Evolutionary conservation across 1,140 invertebrate genomes (phyloP).

Genomic region (Chironomus tepperi): DNA sequence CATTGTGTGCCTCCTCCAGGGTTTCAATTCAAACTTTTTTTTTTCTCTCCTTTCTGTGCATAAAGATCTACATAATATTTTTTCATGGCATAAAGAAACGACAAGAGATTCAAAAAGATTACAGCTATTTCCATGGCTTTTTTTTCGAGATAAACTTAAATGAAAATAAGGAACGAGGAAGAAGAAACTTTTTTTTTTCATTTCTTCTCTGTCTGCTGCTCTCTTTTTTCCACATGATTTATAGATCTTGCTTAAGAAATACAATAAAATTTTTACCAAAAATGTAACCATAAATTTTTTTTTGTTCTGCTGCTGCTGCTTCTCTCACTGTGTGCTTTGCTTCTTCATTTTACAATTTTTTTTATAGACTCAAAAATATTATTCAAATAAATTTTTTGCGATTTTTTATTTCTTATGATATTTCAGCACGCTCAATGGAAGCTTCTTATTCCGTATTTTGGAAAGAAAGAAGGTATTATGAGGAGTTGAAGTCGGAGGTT

Average conservation of each 20-base stretch:
- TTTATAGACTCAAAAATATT: constrained; percentile 4
- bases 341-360: neutral
- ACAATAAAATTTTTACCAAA: constrained; percentile 22
- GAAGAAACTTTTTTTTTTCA: neutral
- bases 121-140: neutral
- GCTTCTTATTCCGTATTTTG: neutral
- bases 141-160: constrained; percentile 20
- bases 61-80: neutral
- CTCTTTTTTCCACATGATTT: constrained; percentile 3
- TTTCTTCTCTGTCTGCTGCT: neutral
- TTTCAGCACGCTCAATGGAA: neutral
- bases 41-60: too few species aligned
- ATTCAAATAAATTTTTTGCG: constrained; percentile 14
- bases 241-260: constrained; percentile 14
- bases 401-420: constrained; percentile 10
- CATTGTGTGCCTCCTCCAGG: too few species aligned
- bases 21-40: neutral
- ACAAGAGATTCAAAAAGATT: constrained; percentile 22
- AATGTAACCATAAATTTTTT: constrained; percentile 20
- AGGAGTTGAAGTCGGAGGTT: too few species aligned
- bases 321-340: neutral
- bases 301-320: too few species aligned
- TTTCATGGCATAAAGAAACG: neutral
- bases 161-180: neutral
- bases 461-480: neutral